Conservation (phyloP, 2,888 invertebrate genomes). For the Steromphala cineraria region DNA sequence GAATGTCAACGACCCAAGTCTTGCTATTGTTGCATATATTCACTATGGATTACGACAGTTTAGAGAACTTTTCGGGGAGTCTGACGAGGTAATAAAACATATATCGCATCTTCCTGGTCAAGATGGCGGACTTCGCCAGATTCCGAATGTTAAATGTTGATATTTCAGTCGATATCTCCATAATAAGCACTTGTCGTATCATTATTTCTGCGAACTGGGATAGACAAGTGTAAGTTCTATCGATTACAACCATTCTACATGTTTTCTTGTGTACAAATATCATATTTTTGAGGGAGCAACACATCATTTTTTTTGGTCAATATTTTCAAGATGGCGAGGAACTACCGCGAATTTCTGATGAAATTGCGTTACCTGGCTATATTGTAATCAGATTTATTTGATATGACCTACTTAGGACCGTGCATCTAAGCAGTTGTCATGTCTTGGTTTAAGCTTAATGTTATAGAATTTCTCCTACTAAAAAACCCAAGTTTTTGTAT, state of each 20-base stretch:
- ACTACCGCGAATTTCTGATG: background rate
- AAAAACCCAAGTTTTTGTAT: too few relatives aligned
- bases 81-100: slow-evolving; percentile 70
- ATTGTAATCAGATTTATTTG: too few relatives aligned
- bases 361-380: too few relatives aligned
- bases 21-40: slow-evolving; percentile 68
- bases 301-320: slow-evolving; percentile 15
- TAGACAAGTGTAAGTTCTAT: background rate
- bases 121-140: slow-evolving; percentile 67
- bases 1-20: slow-evolving; percentile 63
- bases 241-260: background rate
- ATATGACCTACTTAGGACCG: too few relatives aligned
- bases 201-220: background rate
- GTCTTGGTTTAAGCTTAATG: too few relatives aligned
- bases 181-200: background rate
- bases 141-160: slow-evolving; percentile 24
- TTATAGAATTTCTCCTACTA: too few relatives aligned
- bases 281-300: background rate
- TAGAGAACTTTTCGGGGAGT: slow-evolving; percentile 69
- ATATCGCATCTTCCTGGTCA: slow-evolving; percentile 35
- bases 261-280: background rate
- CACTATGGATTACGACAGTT: slow-evolving; percentile 66
- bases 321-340: slow-evolving; percentile 23
- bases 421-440: too few relatives aligned
- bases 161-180: slow-evolving; percentile 3